These are phyloP conservation scores for Lutjanus campechanus DNA, from an alignment of 2,797 vertebrate species.

Conservation along the genomic window DNA sequence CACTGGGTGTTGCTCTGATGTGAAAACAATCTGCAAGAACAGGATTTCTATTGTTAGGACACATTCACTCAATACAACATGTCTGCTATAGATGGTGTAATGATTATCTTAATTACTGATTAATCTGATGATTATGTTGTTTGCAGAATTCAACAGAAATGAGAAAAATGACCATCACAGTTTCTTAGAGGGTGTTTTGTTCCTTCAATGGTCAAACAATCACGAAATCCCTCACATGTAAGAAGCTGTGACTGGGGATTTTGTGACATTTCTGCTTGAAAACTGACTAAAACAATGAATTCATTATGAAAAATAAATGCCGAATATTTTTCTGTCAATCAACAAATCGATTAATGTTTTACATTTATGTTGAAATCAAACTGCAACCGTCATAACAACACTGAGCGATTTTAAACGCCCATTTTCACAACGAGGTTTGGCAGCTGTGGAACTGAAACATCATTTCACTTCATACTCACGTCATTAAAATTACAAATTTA, in stretches of 20 bases:
- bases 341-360: neutral
- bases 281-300: neutral
- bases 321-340: no score
- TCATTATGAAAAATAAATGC: neutral
- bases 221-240: no score
- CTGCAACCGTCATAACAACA: neutral
- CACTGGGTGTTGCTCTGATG: constrained; percentile 12
- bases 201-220: no score
- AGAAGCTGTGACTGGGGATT: accelerated
- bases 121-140: neutral
- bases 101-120: no score
- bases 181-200: no score
- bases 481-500: neutral
- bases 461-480: neutral
- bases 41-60: neutral
- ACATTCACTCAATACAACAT: neutral
- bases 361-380: neutral
- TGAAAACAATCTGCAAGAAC: neutral
- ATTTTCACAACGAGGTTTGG: neutral
- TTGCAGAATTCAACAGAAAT: neutral
- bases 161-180: neutral
- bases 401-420: neutral
- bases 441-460: neutral
- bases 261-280: neutral
- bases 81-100: neutral